Conservation (phyloP, 2,888 invertebrate species). For the Chloroclysta siterata region DNA sequence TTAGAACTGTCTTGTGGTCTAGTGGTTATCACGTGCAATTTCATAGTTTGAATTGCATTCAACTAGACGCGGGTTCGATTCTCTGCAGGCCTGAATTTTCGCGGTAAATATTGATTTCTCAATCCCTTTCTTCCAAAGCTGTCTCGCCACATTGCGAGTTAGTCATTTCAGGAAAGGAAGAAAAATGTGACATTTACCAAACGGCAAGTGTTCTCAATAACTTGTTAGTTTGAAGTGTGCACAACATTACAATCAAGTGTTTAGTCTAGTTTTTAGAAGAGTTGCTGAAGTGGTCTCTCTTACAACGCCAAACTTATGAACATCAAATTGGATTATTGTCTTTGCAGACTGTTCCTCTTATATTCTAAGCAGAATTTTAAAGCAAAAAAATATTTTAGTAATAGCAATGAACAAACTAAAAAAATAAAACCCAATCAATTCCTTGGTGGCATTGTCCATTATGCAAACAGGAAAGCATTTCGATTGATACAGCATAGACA, state of each 20-base stretch:
- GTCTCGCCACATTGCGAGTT: conserved; percentile 68
- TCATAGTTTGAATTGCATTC: background rate
- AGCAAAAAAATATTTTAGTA: too few species aligned
- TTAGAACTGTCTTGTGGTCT: background rate
- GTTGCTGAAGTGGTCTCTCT: too few species aligned
- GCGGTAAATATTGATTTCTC: background rate
- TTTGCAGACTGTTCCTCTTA: too few species aligned
- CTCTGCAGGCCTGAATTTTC: background rate
- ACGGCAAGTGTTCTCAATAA: conserved; percentile 63
- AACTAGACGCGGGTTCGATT: conserved; percentile 6
- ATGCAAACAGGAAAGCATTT: too few species aligned
- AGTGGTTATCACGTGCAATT: background rate
- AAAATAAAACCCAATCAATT: too few species aligned
- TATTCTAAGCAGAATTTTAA: too few species aligned
- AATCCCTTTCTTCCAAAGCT: conserved; percentile 85
- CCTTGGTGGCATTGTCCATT: too few species aligned
- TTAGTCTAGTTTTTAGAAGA: background rate
- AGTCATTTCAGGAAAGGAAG: conserved; percentile 85
- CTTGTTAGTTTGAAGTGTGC: conserved; percentile 79
- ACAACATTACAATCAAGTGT: conserved; percentile 59
- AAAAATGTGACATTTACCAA: conserved; percentile 82
- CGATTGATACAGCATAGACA: too few species aligned
- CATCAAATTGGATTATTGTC: too few species aligned
- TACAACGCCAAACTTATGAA: too few species aligned
- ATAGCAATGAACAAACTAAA: too few species aligned